Evolutionary conservation across 2,113 vertebrate genomes (phyloP).

Genomic region (Hippocampus mohnikei): DNA sequence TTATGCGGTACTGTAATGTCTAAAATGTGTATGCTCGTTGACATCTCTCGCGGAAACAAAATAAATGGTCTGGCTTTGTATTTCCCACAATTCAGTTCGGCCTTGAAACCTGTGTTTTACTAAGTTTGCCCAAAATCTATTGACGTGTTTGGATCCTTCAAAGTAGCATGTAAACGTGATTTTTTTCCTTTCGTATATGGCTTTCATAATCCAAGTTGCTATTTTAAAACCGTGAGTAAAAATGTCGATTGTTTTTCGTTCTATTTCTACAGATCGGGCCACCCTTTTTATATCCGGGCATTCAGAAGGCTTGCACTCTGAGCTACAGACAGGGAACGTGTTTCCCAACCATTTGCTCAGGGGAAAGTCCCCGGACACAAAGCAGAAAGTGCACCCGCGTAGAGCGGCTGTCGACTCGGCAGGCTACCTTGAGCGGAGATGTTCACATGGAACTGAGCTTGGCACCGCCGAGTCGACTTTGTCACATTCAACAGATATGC

Average conservation of each 20-base stretch:
- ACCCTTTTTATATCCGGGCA: background rate
- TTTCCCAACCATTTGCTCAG: background rate
- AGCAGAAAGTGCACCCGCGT: conserved; percentile 6
- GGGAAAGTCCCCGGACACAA: conserved; percentile 13
- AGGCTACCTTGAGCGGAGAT: background rate
- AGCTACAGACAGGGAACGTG: background rate
- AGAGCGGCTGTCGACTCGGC: background rate
- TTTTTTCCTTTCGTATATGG: background rate
- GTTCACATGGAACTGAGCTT: background rate
- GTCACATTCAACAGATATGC: background rate
- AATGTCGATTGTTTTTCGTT: fast-evolving
- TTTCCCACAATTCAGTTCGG: conserved; percentile 7
- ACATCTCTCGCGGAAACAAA: background rate
- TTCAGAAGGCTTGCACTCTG: conserved; percentile 11
- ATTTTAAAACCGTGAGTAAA: background rate
- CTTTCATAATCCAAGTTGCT: background rate
- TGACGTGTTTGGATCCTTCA: background rate
- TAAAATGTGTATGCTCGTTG: background rate
- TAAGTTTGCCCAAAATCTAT: no score
- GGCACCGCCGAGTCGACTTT: background rate
- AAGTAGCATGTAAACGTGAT: background rate
- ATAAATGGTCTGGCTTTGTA: background rate
- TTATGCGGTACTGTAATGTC: background rate
- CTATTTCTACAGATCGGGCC: fast-evolving
- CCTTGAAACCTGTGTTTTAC: background rate